Evolutionary conservation across 2,888 invertebrate genomes (phyloP), one percentile per base, ranked within the genome.

Genomic region (Acronicta aceris): DNA sequence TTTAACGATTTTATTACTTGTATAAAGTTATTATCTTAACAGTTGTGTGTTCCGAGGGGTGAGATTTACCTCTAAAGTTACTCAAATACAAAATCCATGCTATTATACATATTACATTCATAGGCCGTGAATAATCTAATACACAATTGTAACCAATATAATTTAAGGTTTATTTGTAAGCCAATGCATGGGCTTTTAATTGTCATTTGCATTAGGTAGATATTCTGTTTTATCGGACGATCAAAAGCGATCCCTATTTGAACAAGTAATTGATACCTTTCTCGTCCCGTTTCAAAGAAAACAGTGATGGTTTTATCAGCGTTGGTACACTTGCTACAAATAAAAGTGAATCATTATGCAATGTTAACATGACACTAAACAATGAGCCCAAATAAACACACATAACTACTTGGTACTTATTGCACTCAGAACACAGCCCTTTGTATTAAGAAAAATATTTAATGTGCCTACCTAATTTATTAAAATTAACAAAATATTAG

Each of bases 251-350:
- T 7, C 12, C 33, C 2, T 13, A 13, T 36, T 36, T 36, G 13
- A 5, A 38, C n/a, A 38, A 38, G 38, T 38, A 12, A 12, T 12
- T 33, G 10, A 53, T 47, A 47, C 67, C 55, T 54, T 55, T 60
- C 60, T 49, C 48, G 36, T 16, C 25, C 46, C 43, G 8, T 43
- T 21, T 17, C 55, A 61, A 60, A 54, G 51, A 51, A 25, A 21
- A 30, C 45, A 25, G 27, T 41, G 43, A 15, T 21, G 12, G 43
- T 68, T 68, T 67, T 67, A 68, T 67, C 68, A 62, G 52, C 25
- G 21, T 21, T 3, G 21, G 2, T 21, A n/a, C 21, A 21, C 21
- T 17, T 33, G 38, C 56, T 62, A 30, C 62, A 56, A 67, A 68
- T 68, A 62, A 62, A 56, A 62, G 45, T 67, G 60, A 66, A 46